Percentiles rank a stretch among this genome's conserved stretches.
Conservation (phyloP, 2,113 vertebrate genomes). For the Macroglossus sobrinus region DNA sequence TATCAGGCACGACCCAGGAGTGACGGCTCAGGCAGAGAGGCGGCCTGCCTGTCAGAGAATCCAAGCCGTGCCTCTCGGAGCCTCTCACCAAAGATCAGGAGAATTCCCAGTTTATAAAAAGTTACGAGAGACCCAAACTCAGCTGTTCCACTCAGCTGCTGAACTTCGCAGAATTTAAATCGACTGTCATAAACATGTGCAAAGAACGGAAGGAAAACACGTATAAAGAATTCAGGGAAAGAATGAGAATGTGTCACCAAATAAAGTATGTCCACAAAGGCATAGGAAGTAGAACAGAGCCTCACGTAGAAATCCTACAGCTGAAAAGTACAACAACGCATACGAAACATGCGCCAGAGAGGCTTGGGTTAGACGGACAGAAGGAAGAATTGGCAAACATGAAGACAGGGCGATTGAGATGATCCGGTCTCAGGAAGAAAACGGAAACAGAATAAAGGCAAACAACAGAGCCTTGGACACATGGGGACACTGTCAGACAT, state of each 20-base stretch:
- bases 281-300: neutral
- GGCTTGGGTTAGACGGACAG: neutral
- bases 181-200: neutral
- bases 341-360: neutral
- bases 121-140: neutral
- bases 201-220: neutral
- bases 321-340: neutral
- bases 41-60: too few species aligned
- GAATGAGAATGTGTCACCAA: neutral
- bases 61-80: neutral
- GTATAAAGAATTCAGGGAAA: neutral
- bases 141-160: neutral
- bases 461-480: neutral
- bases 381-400: neutral
- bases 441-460: neutral
- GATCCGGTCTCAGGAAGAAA: neutral
- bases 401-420: neutral
- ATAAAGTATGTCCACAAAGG: neutral
- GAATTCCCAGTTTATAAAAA: neutral
- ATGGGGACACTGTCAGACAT: neutral
- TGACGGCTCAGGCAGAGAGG: neutral
- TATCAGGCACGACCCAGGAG: too few species aligned
- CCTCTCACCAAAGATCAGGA: neutral
- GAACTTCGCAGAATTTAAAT: neutral
- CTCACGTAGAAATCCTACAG: neutral